Base-by-base conservation (phyloP, 2,113 vertebrate genomes). In the Morone saxatilis region DNA sequence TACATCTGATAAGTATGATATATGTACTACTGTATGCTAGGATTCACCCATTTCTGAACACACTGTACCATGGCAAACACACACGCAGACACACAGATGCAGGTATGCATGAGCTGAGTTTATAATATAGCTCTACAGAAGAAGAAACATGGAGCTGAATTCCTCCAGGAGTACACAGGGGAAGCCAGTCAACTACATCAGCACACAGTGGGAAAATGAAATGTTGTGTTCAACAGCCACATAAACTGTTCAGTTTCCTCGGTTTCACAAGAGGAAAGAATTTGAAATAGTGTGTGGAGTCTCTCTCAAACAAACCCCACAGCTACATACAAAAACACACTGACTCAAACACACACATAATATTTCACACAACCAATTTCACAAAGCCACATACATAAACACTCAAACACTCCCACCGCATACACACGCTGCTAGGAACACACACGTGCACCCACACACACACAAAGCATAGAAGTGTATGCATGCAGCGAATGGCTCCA, bases 251-350 rank as follows among this genome's bases (percentile, higher is more conserved):
- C 83, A 66, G 80, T 87, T 90, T 88, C 84, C 76, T 76, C 61
- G 43, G 68, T 90, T 88, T 86, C 86, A 90, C 87, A 86, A 88
- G 86, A 90, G 91, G 86, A 91, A 91, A 91, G 81, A 92, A 92
- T 93, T 86, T 80, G 66, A 87, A 89, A 79, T 60, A 47, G 86
- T 66, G 80, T 74, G 75, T 54, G 63, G 75, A 86, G 83, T 74
- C 53, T 68, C 81, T 31, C 31, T 31, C 31, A 88, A 85, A 81
- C 81, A 75, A 88, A 88, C 61, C 88, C 79, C 65, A 69, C 1
- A 70, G 81, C 76, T 84, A 63, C 81, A 89, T 81, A 87, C 75
- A 87, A 57, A 86, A 89, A 82, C 74, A 65, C 51, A 60, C 89
- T 76, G 80, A 89, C 90, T 85, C 82, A 88, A 81, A 91, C 84